These are phyloP conservation scores for Clarias platycephalus DNA, from an alignment of 2,797 vertebrate genomes.

Conservation along the genomic window DNA sequence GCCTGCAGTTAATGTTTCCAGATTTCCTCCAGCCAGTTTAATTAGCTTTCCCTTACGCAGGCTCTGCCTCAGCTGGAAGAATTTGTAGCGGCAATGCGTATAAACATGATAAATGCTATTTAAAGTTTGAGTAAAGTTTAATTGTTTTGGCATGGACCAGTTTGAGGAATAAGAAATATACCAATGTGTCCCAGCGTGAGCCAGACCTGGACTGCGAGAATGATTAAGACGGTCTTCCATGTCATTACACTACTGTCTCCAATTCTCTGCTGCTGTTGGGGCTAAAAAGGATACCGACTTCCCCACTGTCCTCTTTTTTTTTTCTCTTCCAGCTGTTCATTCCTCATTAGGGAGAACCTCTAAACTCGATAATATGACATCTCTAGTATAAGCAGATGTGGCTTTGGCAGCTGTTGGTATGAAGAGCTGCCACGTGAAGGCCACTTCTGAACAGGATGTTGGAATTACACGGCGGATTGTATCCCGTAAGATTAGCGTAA, in stretches of 20 bases:
- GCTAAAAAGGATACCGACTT: neutral
- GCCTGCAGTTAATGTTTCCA: neutral
- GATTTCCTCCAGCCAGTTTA: neutral
- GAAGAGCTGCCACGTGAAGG: slow-evolving; percentile 15
- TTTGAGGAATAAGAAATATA: neutral
- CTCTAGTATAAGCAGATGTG: slow-evolving; percentile 7
- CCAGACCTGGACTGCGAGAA: neutral
- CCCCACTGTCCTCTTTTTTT: neutral
- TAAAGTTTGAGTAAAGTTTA: slow-evolving; percentile 4
- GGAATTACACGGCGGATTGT: slow-evolving; percentile 12
- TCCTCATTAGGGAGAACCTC: neutral
- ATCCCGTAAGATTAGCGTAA: slow-evolving; percentile 5
- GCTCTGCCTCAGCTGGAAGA: neutral
- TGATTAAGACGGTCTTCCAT: slow-evolving; percentile 30
- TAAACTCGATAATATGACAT: neutral
- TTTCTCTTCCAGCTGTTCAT: neutral
- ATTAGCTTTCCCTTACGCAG: neutral
- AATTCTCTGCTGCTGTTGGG: neutral
- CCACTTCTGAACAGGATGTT: slow-evolving; percentile 27
- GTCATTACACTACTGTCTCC: slow-evolving; percentile 4
- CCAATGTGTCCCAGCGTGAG: neutral
- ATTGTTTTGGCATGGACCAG: neutral
- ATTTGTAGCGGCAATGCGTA: neutral
- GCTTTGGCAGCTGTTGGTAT: slow-evolving; percentile 12
- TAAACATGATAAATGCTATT: slow-evolving; percentile 3